Base-by-base conservation (phyloP, 2,888 invertebrate genomes). In the Himalopsyche tibetana region DNA sequence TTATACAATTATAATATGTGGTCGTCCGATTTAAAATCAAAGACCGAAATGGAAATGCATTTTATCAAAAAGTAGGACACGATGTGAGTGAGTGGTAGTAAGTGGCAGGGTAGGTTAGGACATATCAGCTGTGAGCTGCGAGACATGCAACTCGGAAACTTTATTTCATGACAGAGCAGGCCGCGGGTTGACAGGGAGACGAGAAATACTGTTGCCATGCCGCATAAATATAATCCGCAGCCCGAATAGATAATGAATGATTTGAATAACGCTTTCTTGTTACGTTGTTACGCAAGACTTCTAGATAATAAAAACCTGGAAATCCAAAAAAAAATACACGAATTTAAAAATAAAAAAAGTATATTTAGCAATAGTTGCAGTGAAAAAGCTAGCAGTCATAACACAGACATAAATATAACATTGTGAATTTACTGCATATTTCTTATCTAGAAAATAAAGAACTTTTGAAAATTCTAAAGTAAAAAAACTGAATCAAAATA, bases 141-240 rank as follows among this genome's bases (percentile, higher is more conserved):
- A 36, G 38, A 74, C 74, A 74, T 74, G 74, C 74, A 74, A 74
- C 74, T 28, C 38, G 74, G 74, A 74, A 74, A 74, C 74, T 74
- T 74, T 74, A 74, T 38, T 74, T 15, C 74, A 74, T 5, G 38
- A 74, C 19, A 36, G 74, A 12, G 5, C 4, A 4, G 36, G 74
- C 28, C 28, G 74, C 6, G 9, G 28, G 63, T 9, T 8, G n/a
- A 19, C 19, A 36, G 69, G 74, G 12, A 4, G 15, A 15, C 28
- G 36, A 12, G 38, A 38, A 3, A 5, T 15, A 74, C 74, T 74
- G 74, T 74, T 74, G 74, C 38, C 36, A 74, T 74, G 74, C 74
- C 36, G 36, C 38, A 74, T 74, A 74, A 28, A 36, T 36, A 28
- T 9, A 15, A 36, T 1, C 69, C 12, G 4, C 36, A 9, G 11